Evolutionary conservation across 92 coral and sea anemone genomes (phyloP).

Genomic region (Montipora capitata): DNA sequence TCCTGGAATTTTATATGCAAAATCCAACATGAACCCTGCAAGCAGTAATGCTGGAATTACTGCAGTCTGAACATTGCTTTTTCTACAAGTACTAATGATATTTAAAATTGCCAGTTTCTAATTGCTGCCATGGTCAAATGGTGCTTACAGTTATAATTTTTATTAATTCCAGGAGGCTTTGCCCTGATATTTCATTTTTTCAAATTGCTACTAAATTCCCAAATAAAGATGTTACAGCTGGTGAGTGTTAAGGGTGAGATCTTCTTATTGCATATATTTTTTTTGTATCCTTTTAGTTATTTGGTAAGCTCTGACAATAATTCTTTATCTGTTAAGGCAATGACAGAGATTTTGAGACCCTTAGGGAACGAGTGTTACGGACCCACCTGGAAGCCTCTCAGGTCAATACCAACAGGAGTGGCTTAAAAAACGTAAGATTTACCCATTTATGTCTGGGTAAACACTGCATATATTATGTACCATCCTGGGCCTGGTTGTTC

Average conservation of each 20-base stretch:
- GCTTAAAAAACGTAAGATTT: slow-evolving; percentile 85
- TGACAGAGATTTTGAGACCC: slow-evolving; percentile 95
- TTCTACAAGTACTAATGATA: no score
- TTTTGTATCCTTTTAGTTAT: no score
- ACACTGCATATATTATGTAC: no score
- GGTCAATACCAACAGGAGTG: slow-evolving; percentile 93
- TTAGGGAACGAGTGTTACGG: slow-evolving; percentile 89
- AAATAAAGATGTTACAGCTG: slow-evolving; percentile 70
- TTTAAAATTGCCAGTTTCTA: no score
- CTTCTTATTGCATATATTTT: no score
- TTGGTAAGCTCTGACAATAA: neutral
- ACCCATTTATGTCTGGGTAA: neutral
- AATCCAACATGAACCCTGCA: no score
- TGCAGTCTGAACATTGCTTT: no score
- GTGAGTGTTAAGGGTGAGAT: neutral
- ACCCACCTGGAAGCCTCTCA: slow-evolving; percentile 95
- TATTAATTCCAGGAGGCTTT: slow-evolving; percentile 79
- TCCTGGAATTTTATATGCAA: no score
- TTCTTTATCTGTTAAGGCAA: slow-evolving; percentile 69
- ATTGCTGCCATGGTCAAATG: no score
- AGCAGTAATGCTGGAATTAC: no score
- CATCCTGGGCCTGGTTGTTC: no score
- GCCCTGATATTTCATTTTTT: slow-evolving; percentile 97
- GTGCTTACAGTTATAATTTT: no score
- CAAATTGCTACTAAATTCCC: slow-evolving; percentile 92